Base-by-base conservation (phyloP, 2,113 vertebrate genomes). In the Sturnira hondurensis region DNA sequence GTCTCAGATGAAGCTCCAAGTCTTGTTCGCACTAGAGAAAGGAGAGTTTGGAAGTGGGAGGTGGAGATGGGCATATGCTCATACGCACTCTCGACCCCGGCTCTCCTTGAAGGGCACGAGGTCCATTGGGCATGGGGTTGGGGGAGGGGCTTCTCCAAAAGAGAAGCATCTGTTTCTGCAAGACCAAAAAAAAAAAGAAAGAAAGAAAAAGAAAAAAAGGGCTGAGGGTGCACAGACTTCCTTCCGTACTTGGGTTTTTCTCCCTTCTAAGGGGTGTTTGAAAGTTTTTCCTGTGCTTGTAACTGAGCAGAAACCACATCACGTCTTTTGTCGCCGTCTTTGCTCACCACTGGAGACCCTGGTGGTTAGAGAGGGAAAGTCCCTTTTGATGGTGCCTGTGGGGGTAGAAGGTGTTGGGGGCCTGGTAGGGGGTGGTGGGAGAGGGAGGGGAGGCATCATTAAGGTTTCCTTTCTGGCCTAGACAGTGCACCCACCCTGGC, bases 361-460 rank as follows among this genome's bases (percentile, higher is more conserved):
- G 93, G 97, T 97, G 97, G 97, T 97, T 97, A 98, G 74, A 97
- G 95, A 98, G 97, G 97, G 97, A 97, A 97, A 98, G 97, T 98
- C 97, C 97, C 97, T 97, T 94, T 89, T 24, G 24, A 45, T 93
- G 92, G 83, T 85, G 65, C 65, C 4, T 92, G 63, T 97, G 50
- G 78, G 95, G 96, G 82, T 67, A 95, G 95, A 77, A 88, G 90
- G 84, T 95, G 77, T 89, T 91, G 91, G 96, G 96, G 96, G 89
- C 85, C 38, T 17, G 52, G 52, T n/a, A 83, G 73, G 63, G 47
- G 45, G 52, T 12, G 22, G 82, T n/a, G 67, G 61, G 63, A 71
- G 43, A 77, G 77, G 65, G 81, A 92, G 47, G 76, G 28, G 58
- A 45, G 73, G 43, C n/a, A 17, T 31, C 50, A 6, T 50, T 15